A percentile compares a stretch with the other conserved stretches of the same genome.
phyloP scores from a whole-genome alignment of 2,888 invertebrate genomes.

The Phengaris alcon region DNA sequence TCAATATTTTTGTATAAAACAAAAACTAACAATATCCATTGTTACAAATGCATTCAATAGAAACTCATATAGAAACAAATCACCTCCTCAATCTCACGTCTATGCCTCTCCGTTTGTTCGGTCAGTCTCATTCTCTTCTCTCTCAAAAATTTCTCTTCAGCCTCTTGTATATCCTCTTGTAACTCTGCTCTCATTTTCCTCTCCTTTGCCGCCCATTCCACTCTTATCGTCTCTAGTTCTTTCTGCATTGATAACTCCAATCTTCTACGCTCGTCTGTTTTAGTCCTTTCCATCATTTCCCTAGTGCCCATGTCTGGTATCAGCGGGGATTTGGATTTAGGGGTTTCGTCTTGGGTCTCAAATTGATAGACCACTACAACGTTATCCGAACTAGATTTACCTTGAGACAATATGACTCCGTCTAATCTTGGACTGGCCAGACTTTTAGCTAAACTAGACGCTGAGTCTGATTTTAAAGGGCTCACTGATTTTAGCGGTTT shows the following conservation, averaged over 20 bases:
- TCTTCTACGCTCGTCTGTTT: slow-evolving; percentile 61
- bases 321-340: slow-evolving; percentile 60
- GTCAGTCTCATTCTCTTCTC: slow-evolving; percentile 66
- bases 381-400: slow-evolving; percentile 66
- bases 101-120: slow-evolving; percentile 68
- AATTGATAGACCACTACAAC: slow-evolving; percentile 73
- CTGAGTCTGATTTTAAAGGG: slow-evolving; percentile 62
- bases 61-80: slow-evolving; percentile 32
- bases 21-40: too few relatives aligned
- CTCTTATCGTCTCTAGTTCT: slow-evolving; percentile 75
- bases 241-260: slow-evolving; percentile 67
- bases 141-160: slow-evolving; percentile 66
- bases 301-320: slow-evolving; percentile 64
- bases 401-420: slow-evolving; percentile 70
- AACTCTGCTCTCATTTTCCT: slow-evolving; percentile 77
- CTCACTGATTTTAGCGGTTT: slow-evolving; percentile 56
- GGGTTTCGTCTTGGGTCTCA: slow-evolving; percentile 60
- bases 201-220: slow-evolving; percentile 78
- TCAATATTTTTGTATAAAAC: too few relatives aligned
- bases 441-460: slow-evolving; percentile 55
- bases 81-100: slow-evolving; percentile 70
- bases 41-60: too few relatives aligned
- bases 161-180: slow-evolving; percentile 71
- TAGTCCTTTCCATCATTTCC: slow-evolving; percentile 67
- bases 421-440: slow-evolving; percentile 65